These are phyloP conservation scores for Notamacropus eugenii DNA, from an alignment of 2,797 vertebrate species.

Conservation along the genomic window DNA sequence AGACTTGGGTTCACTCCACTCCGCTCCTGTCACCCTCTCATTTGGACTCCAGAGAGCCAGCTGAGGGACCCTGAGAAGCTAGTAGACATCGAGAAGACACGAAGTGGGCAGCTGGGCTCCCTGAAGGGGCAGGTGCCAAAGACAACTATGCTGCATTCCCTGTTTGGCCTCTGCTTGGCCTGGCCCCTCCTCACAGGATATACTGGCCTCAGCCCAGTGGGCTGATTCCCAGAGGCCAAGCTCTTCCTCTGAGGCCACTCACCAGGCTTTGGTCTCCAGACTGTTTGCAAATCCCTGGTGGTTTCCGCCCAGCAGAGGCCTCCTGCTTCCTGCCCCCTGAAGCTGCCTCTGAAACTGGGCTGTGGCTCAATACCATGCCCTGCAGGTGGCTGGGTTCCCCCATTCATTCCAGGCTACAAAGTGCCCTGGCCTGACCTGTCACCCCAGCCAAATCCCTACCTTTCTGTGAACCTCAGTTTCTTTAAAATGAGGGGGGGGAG, in stretches of 20 bases:
- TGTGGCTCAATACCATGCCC: background rate
- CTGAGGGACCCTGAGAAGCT: background rate
- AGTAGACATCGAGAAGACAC: background rate
- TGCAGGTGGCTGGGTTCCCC: no score
- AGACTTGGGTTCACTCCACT: background rate
- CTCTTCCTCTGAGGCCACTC: background rate
- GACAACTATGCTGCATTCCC: background rate
- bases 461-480: background rate
- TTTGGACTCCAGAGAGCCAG: background rate
- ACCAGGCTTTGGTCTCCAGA: background rate
- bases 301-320: background rate
- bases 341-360: background rate
- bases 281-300: background rate
- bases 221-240: background rate
- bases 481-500: no score
- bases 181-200: background rate
- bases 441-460: background rate
- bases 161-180: background rate
- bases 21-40: no score
- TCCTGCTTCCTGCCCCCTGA: background rate
- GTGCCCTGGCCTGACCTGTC: rapidly evolving
- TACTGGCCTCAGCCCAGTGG: background rate
- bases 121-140: background rate
- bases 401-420: background rate
- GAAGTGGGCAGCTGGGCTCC: background rate